Evolutionary conservation across 2,888 invertebrate species (phyloP), one percentile per base, ranked within the genome.

Genomic region (Tryphoninae sp.): DNA sequence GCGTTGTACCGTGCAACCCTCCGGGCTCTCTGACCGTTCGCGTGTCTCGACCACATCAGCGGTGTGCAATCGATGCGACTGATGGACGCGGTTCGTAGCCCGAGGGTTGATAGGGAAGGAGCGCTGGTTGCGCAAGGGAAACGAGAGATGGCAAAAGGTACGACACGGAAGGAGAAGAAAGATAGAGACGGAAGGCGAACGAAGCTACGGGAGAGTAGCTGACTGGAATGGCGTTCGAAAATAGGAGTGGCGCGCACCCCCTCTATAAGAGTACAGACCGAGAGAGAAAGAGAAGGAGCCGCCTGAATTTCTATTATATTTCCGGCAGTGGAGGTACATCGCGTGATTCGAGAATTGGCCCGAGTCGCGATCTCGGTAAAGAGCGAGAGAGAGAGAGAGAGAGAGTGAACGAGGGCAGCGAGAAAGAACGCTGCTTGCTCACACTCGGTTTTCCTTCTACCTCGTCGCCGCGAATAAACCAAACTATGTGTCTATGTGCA

Each of bases 271-370:
- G 65, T 42, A 64, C 33, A 76, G 68, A 59, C 59, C 26, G 62
- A 68, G 4, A 53, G 69, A 62, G 55, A 3, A 49, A 77, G 61
- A 61, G 78, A 76, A 69, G 68, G 58, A 80, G 83, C 83, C 80
- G 83, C 83, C 84, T 86, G 88, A 88, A 88, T 89, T 89, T 87
- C 88, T 89, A 89, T 89, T 88, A 89, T 88, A 89, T 89, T 89
- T 89, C 88, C 88, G 87, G 87, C 84, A 82, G 76, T 64, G 59
- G 59, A 72, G 76, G 84, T 85, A 86, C 86, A 88, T 90, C 87
- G 89, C 89, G 89, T 89, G 89, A 89, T 88, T 85, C 80, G 81
- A 67, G 84, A 87, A 87, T 87, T 87, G 86, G 85, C 83, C 75
- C 71, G 40, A 68, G 82, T 49, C 72, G 33, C 82, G 82, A 86